These are phyloP conservation scores for Drosophila trapezifrons DNA, from an alignment of 1,140 invertebrate genomes.

Conservation along the genomic window DNA sequence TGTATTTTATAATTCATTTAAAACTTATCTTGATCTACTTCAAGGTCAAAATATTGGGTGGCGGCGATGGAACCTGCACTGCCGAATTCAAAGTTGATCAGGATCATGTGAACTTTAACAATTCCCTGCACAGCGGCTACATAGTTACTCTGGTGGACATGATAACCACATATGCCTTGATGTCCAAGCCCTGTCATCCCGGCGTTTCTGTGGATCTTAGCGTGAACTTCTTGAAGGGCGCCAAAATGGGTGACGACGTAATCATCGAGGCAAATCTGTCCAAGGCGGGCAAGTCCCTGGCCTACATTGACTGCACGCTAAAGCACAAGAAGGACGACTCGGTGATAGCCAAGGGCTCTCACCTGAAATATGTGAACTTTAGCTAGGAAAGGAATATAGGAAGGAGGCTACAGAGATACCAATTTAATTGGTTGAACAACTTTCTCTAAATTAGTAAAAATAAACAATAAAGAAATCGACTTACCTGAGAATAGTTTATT, in stretches of 20 bases:
- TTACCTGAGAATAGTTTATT: background rate
- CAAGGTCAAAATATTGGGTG: conserved; percentile 88
- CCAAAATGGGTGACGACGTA: conserved; percentile 90
- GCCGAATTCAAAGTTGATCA: conserved; percentile 91
- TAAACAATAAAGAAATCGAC: background rate
- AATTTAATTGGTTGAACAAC: background rate
- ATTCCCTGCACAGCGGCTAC: conserved; percentile 93
- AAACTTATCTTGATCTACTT: background rate
- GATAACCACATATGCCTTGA: conserved; percentile 92
- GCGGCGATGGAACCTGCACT: conserved; percentile 87
- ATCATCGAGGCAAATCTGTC: conserved; percentile 91
- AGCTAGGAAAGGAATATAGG: conserved; percentile 10
- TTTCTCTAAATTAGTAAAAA: background rate
- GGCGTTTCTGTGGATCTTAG: conserved; percentile 91
- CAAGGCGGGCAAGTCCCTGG: conserved; percentile 90
- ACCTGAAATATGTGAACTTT: conserved; percentile 88
- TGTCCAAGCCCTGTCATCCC: conserved; percentile 87
- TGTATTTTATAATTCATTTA: background rate
- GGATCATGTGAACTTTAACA: conserved; percentile 90
- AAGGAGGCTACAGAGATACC: background rate
- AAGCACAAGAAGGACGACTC: conserved; percentile 88
- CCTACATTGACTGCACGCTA: conserved; percentile 92
- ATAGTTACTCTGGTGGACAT: conserved; percentile 92
- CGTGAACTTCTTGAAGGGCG: conserved; percentile 90
- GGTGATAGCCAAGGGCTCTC: conserved; percentile 90